Conservation (phyloP, 2,888 invertebrate species). For the Disparrhopalites patrizii region DNA sequence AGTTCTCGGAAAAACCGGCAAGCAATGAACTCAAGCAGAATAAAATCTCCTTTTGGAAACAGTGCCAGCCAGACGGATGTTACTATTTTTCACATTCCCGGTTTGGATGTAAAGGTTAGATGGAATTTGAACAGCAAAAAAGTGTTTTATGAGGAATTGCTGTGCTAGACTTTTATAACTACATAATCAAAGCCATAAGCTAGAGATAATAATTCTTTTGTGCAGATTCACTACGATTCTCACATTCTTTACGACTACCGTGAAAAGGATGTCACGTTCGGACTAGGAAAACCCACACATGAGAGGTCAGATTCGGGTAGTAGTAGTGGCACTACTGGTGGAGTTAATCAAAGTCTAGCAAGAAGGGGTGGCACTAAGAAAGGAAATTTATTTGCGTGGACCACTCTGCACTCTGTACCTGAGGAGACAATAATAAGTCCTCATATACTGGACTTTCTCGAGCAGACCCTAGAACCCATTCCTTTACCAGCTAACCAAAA, state of each 20-base stretch:
- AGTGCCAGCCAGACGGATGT: slow-evolving; percentile 58
- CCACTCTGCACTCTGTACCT: slow-evolving; percentile 93
- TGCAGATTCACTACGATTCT: slow-evolving; percentile 73
- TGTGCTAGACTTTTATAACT: not conserved
- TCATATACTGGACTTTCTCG: slow-evolving; percentile 92
- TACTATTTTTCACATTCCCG: slow-evolving; percentile 86
- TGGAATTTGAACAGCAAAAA: not conserved
- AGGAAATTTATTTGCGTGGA: slow-evolving; percentile 88
- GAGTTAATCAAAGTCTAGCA: slow-evolving; percentile 18
- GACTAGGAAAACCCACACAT: slow-evolving; percentile 29
- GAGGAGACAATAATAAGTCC: slow-evolving; percentile 97
- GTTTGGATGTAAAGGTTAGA: slow-evolving; percentile 76
- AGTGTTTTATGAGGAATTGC: not conserved
- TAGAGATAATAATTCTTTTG: not conserved
- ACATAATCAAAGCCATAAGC: not conserved
- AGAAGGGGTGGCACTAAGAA: slow-evolving; percentile 63
- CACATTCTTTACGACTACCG: slow-evolving; percentile 66
- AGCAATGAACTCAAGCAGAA: slow-evolving; percentile 26
- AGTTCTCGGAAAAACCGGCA: slow-evolving; percentile 37
- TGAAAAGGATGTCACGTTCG: slow-evolving; percentile 50
- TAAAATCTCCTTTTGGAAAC: slow-evolving; percentile 46
- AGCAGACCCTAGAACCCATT: slow-evolving; percentile 94
- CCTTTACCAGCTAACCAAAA: slow-evolving; percentile 57
- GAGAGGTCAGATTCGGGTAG: slow-evolving; percentile 45
- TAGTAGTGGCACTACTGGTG: slow-evolving; percentile 33